Evolutionary conservation across 2,113 vertebrate genomes (phyloP).

Genomic region (Odobenus rosmarus): DNA sequence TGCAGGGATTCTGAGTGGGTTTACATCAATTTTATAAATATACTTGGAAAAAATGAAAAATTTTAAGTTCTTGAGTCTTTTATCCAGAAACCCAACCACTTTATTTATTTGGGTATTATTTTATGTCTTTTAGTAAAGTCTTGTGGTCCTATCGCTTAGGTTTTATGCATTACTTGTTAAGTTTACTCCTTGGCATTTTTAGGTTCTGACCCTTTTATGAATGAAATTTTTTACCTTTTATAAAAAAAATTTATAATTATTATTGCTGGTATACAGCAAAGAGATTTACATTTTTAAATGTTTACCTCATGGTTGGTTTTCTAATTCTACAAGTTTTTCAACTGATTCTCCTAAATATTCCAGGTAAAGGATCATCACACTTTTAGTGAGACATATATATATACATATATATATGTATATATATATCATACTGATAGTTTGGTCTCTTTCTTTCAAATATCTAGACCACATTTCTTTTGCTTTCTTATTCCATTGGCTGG

Average conservation of each 20-base stretch:
- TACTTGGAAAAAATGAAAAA: neutral
- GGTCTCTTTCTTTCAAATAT: neutral
- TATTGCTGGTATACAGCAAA: neutral
- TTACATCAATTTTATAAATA: constrained; percentile 23
- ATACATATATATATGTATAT: too few relatives aligned
- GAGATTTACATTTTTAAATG: neutral
- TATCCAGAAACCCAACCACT: neutral
- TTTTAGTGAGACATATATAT: neutral
- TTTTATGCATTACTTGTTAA: neutral
- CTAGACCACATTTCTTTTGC: neutral
- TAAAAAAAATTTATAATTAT: neutral
- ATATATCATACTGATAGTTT: neutral
- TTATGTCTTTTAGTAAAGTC: neutral
- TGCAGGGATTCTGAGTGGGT: neutral
- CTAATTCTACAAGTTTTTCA: neutral
- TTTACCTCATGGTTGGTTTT: neutral
- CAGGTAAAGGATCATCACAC: neutral
- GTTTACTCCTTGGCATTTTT: neutral
- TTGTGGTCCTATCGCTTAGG: neutral
- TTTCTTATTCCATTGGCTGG: neutral
- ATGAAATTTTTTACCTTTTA: neutral
- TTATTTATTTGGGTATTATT: neutral
- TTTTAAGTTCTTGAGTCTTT: neutral
- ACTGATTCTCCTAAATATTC: neutral
- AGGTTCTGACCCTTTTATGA: neutral